Conservation (phyloP, 2,113 vertebrate genomes). For the Procavia capensis region DNA sequence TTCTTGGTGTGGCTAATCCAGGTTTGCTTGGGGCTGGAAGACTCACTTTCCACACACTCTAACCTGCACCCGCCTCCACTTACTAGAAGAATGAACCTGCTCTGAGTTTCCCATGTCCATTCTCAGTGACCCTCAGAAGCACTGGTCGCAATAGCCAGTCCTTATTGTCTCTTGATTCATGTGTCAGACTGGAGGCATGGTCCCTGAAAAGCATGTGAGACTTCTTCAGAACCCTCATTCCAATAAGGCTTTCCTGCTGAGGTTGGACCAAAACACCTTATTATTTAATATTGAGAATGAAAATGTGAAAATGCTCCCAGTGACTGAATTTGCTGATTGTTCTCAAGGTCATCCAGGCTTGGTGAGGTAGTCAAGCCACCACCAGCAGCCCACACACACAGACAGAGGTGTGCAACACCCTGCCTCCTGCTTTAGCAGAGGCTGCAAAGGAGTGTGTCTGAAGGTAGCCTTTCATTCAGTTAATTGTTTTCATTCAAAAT, state of each 20-base stretch:
- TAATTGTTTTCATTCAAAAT: slow-evolving; percentile 16
- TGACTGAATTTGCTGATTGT: not conserved
- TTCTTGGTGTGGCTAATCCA: not conserved
- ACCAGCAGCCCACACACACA: not conserved
- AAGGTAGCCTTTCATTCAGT: not conserved
- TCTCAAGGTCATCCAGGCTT: not conserved
- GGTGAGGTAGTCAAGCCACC: not conserved
- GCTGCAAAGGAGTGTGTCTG: not conserved
- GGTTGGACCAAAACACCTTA: not conserved
- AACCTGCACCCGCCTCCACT: not conserved
- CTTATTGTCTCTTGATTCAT: not conserved
- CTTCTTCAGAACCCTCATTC: not conserved
- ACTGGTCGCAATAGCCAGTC: not conserved
- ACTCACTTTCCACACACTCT: not conserved
- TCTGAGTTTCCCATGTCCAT: not conserved
- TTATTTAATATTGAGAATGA: slow-evolving; percentile 20
- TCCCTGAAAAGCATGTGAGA: not conserved
- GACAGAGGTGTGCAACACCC: not conserved
- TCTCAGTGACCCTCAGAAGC: not conserved
- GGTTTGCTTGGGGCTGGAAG: not conserved
- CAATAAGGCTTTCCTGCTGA: not conserved
- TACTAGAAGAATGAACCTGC: not conserved
- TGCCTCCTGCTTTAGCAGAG: not conserved
- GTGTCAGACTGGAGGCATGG: not conserved
- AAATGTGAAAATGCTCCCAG: not conserved